A percentile compares a stretch with the other conserved stretches of the same genome.
phyloP scores from a whole-genome alignment of 92 coral and sea anemone species.

The Anthopleura xanthogrammica region DNA sequence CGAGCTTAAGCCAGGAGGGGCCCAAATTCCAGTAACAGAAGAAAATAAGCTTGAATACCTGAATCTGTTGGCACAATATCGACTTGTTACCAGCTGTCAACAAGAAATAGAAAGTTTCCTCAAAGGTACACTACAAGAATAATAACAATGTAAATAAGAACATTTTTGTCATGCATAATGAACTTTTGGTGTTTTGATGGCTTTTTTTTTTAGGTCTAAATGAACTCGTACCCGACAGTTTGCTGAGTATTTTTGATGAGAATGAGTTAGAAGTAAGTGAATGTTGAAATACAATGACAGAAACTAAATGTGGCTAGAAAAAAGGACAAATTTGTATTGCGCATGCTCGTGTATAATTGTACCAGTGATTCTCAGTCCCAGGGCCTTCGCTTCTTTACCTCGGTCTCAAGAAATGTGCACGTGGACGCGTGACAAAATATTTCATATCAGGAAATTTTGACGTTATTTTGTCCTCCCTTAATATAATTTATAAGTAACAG shows the following conservation, averaged over 20 bases:
- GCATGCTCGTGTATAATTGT: too few relatives aligned
- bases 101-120: constrained; percentile 82
- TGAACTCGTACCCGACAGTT: constrained; percentile 91
- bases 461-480: too few relatives aligned
- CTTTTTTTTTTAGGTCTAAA: constrained; percentile 52
- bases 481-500: too few relatives aligned
- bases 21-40: constrained; percentile 79
- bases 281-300: not conserved
- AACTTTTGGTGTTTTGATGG: not conserved
- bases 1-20: constrained; percentile 87
- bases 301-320: too few relatives aligned
- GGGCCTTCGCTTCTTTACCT: too few relatives aligned
- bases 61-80: constrained; percentile 78
- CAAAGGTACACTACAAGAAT: constrained; percentile 51
- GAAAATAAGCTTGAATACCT: constrained; percentile 81
- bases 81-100: constrained; percentile 62
- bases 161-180: not conserved
- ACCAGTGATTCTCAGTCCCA: too few relatives aligned
- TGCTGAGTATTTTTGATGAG: constrained; percentile 88
- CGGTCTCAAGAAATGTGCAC: too few relatives aligned
- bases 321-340: too few relatives aligned
- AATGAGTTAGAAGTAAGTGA: constrained; percentile 89
- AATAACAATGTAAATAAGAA: not conserved
- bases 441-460: too few relatives aligned
- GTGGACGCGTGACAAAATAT: too few relatives aligned